Conservation (phyloP, 2,113 vertebrate genomes). For the Oncorhynchus mykiss region DNA sequence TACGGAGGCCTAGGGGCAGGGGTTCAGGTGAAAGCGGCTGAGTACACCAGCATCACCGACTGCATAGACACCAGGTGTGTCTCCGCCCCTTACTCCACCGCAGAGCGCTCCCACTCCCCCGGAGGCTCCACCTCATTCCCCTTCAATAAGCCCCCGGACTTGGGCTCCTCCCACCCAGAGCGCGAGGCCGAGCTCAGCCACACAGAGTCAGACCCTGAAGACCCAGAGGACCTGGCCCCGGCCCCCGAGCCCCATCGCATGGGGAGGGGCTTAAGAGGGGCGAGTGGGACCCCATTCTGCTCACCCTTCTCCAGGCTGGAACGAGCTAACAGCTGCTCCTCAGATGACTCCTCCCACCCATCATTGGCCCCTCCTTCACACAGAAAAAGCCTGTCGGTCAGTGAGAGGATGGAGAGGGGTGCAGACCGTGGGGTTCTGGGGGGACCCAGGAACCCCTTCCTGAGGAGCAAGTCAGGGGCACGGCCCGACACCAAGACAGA, state of each 20-base stretch:
- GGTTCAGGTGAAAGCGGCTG: conserved; percentile 90
- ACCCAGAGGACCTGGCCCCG: conserved; percentile 75
- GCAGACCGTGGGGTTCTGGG: conserved; percentile 73
- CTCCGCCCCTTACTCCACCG: conserved; percentile 79
- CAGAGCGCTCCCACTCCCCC: conserved; percentile 85
- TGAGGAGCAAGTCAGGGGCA: conserved; percentile 90
- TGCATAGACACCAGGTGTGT: conserved; percentile 96
- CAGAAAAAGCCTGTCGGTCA: conserved; percentile 95
- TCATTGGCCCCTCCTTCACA: conserved; percentile 77
- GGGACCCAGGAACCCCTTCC: conserved; percentile 86
- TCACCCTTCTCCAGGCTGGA: conserved; percentile 85
- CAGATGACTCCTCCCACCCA: conserved; percentile 86
- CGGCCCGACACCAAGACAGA: conserved; percentile 87
- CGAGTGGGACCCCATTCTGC: conserved; percentile 74
- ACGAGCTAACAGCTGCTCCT: conserved; percentile 94
- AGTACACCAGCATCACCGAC: conserved; percentile 99
- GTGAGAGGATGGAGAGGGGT: conserved; percentile 93
- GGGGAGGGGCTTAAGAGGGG: conserved; percentile 57
- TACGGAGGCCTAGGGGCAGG: conserved; percentile 83
- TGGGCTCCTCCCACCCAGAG: conserved; percentile 86
- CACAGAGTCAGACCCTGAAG: conserved; percentile 91
- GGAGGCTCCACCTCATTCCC: conserved; percentile 79
- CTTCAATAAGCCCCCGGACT: conserved; percentile 85
- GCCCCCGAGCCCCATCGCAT: conserved; percentile 60
- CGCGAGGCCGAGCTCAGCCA: conserved; percentile 95